Evolutionary conservation across 2,888 invertebrate species (phyloP).

Genomic region (Andricus curvator): DNA sequence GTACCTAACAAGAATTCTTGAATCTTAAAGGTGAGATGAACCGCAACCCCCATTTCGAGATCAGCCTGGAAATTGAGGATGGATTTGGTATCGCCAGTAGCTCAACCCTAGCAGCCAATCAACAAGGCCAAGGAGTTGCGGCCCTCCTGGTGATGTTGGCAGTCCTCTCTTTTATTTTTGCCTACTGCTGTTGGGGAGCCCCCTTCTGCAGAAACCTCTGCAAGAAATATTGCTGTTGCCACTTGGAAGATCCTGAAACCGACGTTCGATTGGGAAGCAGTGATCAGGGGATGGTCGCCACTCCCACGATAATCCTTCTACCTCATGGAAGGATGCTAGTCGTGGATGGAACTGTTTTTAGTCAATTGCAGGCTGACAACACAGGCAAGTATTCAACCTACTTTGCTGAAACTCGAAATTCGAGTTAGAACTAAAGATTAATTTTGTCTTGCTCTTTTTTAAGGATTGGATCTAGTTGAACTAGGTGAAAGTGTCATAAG

Average conservation of each 20-base stretch:
- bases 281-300: conserved; percentile 75
- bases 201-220: conserved; percentile 80
- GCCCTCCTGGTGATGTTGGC: conserved; percentile 81
- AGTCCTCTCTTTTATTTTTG: conserved; percentile 80
- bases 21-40: conserved; percentile 1
- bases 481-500: conserved; percentile 79
- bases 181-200: conserved; percentile 82
- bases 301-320: conserved; percentile 81
- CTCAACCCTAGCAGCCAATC: conserved; percentile 71
- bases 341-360: conserved; percentile 80
- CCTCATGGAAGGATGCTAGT: conserved; percentile 81
- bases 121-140: conserved; percentile 79
- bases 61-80: conserved; percentile 14
- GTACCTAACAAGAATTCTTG: too few species aligned
- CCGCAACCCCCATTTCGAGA: conserved; percentile 1
- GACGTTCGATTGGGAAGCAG: conserved; percentile 67
- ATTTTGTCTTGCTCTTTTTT: background rate
- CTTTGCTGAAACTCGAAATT: too few species aligned
- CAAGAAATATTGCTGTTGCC: conserved; percentile 77
- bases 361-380: conserved; percentile 78
- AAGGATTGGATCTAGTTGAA: conserved; percentile 80
- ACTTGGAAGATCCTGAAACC: conserved; percentile 77
- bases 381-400: conserved; percentile 61
- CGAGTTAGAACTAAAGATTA: too few species aligned
- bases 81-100: conserved; percentile 70